Evolutionary conservation across 2,797 vertebrate species (phyloP).

Genomic region (Pipistrellus nathusii): DNA sequence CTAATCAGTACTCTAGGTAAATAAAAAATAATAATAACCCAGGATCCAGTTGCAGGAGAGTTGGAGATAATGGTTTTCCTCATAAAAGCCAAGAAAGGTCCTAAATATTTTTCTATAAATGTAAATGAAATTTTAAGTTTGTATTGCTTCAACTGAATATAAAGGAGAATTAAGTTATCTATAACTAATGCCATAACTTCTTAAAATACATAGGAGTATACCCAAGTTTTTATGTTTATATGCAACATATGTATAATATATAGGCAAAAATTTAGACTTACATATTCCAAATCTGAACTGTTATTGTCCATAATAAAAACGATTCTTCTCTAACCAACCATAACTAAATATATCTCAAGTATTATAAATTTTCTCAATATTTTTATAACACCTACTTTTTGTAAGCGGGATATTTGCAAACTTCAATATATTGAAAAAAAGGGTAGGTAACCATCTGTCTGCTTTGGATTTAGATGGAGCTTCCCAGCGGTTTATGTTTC

Average conservation of each 20-base stretch:
- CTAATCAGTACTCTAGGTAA: neutral
- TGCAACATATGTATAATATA: neutral
- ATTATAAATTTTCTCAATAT: neutral
- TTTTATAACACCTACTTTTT: neutral
- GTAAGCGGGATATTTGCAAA: neutral
- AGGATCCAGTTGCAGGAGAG: neutral
- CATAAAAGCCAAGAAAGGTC: neutral
- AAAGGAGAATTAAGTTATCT: neutral
- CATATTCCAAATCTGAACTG: neutral
- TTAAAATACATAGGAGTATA: neutral
- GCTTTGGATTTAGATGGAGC: neutral
- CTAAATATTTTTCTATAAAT: constrained; percentile 35
- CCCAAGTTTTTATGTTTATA: neutral
- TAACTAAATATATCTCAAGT: neutral
- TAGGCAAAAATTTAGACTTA: neutral
- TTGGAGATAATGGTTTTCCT: neutral
- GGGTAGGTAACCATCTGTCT: neutral
- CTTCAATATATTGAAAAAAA: constrained; percentile 16
- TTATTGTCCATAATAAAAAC: neutral
- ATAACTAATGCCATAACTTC: neutral
- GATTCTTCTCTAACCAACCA: neutral
- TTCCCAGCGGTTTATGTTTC: neutral
- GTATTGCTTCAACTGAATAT: neutral
- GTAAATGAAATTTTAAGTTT: constrained; percentile 13
- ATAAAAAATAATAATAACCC: neutral